Base-by-base conservation (phyloP, 2,797 vertebrate species). In the Phoxinus dragarum region DNA sequence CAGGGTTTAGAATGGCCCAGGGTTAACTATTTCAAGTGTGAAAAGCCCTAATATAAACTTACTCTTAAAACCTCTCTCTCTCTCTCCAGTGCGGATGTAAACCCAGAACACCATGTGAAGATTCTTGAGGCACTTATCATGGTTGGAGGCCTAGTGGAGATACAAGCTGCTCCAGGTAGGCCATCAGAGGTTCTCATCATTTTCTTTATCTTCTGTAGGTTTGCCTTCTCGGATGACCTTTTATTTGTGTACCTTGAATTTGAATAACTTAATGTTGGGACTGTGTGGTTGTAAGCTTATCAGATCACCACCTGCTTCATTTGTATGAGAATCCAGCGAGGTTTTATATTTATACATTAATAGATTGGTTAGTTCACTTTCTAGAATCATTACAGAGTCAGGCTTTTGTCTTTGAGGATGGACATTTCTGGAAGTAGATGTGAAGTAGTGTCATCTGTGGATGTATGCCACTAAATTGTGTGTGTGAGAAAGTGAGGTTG, bases 101-200 rank as follows among this genome's bases (percentile, higher is more conserved):
- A 94, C 91, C 93, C 93, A 0, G 96, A 96, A 86, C 93, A 95
- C 88, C 93, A 87, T 0, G 61, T 94, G 64, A 94, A 92, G 92
- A 95, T 97, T 88, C 83, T 96, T 0, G 96, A 96, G 91, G 94
- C 95, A 36, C 92, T 97, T 73, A 94, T 96, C 3, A 0, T 91
- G 81, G 90, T 92, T 21, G 91, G 94, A 1, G 95, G 96, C 27
- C 83, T 88, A 0, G 84, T 79, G n/a, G 95, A 96, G 90, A 92
- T 92, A 84, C 94, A 94, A 0, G 86, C 94, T 34, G 95, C 95
- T 69, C 96, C 96, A 86, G 96, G 96, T 97, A 95, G 89, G 92
- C 61, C 17, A 49, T 27, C 12, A 17, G 38, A 27, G 21, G 56
- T 47, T 78, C 3, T 69, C 38, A 21, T 75, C 0, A 72, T 54